Percentiles rank a stretch among this genome's conserved stretches.
phyloP scores from a whole-genome alignment of 2,113 vertebrate species.

The Leucosticte australis region DNA sequence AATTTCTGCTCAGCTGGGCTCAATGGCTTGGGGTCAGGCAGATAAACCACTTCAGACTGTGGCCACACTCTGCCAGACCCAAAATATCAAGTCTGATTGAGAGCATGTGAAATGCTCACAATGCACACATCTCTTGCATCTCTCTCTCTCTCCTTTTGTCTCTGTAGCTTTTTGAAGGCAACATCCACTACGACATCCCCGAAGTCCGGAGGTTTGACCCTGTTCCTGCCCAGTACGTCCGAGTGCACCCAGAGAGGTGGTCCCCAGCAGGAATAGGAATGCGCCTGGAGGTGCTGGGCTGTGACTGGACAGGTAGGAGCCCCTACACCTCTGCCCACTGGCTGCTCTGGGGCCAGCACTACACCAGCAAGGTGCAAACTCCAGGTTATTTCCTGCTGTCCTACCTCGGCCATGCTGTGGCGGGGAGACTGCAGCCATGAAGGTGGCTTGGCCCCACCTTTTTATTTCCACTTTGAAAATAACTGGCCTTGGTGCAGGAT shows the following conservation, averaged over 20 bases:
- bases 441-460: background rate
- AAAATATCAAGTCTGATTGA: background rate
- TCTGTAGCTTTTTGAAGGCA: slow-evolving; percentile 92
- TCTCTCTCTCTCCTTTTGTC: background rate
- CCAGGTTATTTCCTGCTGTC: background rate
- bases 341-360: background rate
- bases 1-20: background rate
- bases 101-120: background rate
- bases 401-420: background rate
- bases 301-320: slow-evolving; percentile 90
- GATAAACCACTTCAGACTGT: background rate
- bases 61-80: background rate
- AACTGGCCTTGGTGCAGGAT: background rate
- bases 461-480: background rate
- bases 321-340: background rate
- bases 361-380: background rate
- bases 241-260: slow-evolving; percentile 94
- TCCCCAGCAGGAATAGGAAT: slow-evolving; percentile 95
- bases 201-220: slow-evolving; percentile 93
- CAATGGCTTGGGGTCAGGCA: fast-evolving
- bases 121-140: background rate
- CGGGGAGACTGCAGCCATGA: background rate
- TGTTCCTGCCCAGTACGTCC: slow-evolving; percentile 86
- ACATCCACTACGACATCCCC: slow-evolving; percentile 93
- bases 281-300: slow-evolving; percentile 96